These are phyloP conservation scores for Drosophila pseudoobscura DNA, from an alignment of 1,140 invertebrate genomes.

Conservation along the genomic window DNA sequence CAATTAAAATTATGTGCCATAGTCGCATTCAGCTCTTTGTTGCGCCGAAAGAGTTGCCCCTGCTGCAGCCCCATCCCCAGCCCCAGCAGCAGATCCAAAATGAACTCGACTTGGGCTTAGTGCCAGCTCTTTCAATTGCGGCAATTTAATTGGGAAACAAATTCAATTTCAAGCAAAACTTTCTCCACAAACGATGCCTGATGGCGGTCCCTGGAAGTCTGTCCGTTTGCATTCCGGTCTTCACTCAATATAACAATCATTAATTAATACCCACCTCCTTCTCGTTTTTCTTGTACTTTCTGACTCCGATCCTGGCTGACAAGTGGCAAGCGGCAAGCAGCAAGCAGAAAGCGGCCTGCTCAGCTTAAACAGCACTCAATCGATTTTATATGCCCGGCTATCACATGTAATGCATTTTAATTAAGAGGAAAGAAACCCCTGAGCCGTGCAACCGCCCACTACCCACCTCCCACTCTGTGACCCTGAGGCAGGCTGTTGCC, in stretches of 20 bases:
- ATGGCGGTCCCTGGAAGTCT: too few relatives aligned
- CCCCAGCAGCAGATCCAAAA: slow-evolving; percentile 46
- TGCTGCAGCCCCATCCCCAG: background rate
- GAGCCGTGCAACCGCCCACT: slow-evolving; percentile 4
- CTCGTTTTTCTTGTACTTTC: background rate
- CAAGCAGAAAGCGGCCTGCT: slow-evolving; percentile 22
- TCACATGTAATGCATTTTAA: slow-evolving; percentile 69
- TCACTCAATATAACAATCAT: slow-evolving; percentile 53
- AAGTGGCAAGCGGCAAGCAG: slow-evolving; percentile 31
- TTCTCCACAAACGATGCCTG: slow-evolving; percentile 23
- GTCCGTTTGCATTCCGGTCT: slow-evolving; percentile 6
- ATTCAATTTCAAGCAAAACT: slow-evolving; percentile 61
- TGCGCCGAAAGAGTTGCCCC: slow-evolving; percentile 17
- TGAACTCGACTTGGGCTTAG: slow-evolving; percentile 42
- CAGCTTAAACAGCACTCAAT: slow-evolving; percentile 66
- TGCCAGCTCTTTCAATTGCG: slow-evolving; percentile 36
- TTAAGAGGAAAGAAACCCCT: slow-evolving; percentile 59
- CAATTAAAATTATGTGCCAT: slow-evolving; percentile 59
- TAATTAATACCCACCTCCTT: slow-evolving; percentile 54
- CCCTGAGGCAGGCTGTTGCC: slow-evolving; percentile 1
- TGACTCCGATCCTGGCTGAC: slow-evolving; percentile 17
- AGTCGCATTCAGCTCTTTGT: slow-evolving; percentile 27
- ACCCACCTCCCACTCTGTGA: slow-evolving; percentile 7
- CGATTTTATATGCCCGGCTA: slow-evolving; percentile 55
- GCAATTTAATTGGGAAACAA: slow-evolving; percentile 74